These are phyloP conservation scores for Xiphias gladius DNA, from an alignment of 2,113 vertebrate species.

Conservation along the genomic window DNA sequence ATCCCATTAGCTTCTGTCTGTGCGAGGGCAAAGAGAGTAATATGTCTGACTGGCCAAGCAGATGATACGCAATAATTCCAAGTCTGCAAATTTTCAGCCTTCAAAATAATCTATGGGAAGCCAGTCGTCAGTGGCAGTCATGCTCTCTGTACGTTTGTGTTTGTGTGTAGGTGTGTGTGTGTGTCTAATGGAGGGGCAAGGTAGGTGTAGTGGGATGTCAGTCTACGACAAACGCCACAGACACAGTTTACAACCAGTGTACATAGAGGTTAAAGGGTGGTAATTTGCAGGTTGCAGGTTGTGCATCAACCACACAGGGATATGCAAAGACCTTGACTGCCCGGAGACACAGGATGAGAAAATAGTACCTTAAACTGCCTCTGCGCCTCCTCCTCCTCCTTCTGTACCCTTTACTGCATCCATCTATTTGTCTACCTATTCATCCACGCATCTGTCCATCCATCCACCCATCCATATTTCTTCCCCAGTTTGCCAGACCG, in stretches of 20 bases:
- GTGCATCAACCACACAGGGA: conserved; percentile 56
- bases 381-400: not conserved
- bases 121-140: conserved; percentile 38
- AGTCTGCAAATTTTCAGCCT: conserved; percentile 55
- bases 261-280: conserved; percentile 29
- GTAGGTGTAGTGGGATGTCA: conserved; percentile 19
- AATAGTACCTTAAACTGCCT: conserved; percentile 52
- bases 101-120: conserved; percentile 65
- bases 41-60: conserved; percentile 62
- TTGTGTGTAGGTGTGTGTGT: conserved; percentile 25
- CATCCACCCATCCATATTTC: conserved; percentile 32
- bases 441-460: conserved; percentile 24
- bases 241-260: conserved; percentile 44
- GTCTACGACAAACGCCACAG: conserved; percentile 21
- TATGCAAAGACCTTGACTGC: conserved; percentile 58
- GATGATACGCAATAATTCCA: conserved; percentile 63
- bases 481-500: conserved; percentile 38
- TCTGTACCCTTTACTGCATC: conserved; percentile 27
- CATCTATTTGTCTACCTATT: conserved; percentile 30
- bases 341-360: conserved; percentile 51
- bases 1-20: conserved; percentile 61
- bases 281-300: conserved; percentile 56
- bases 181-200: not conserved
- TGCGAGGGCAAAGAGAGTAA: conserved; percentile 55
- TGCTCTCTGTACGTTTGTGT: conserved; percentile 9